Conservation (phyloP, 2,797 vertebrate species). For the Spheniscus humboldti region DNA sequence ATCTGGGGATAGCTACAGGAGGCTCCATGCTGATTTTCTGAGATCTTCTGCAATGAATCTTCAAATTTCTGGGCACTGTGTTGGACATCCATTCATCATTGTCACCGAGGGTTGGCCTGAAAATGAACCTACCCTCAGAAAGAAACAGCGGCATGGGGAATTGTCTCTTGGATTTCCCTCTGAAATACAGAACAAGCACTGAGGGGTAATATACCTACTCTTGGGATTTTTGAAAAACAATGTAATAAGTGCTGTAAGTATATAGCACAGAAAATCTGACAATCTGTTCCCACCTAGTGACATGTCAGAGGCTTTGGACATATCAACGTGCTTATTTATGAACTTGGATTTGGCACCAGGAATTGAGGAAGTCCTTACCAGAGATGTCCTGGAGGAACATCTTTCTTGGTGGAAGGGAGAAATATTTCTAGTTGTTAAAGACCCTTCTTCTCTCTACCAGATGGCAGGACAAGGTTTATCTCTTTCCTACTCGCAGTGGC, state of each 20-base stretch:
- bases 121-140: background rate
- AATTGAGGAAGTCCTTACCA: background rate
- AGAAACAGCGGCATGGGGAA: background rate
- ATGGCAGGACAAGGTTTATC: background rate
- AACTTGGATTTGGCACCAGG: background rate
- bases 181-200: background rate
- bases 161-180: background rate
- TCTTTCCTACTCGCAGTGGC: background rate
- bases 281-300: background rate
- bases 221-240: background rate
- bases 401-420: background rate
- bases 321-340: background rate
- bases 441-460: background rate
- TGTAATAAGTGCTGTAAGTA: background rate
- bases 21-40: background rate
- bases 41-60: background rate
- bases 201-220: background rate
- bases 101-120: background rate
- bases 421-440: background rate
- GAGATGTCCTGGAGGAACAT: background rate
- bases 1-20: background rate
- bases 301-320: background rate
- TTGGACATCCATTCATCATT: background rate
- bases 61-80: background rate
- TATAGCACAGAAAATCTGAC: background rate